Evolutionary conservation across 1,140 invertebrate genomes (phyloP).

Genomic region (Chironomus striatipennis): DNA sequence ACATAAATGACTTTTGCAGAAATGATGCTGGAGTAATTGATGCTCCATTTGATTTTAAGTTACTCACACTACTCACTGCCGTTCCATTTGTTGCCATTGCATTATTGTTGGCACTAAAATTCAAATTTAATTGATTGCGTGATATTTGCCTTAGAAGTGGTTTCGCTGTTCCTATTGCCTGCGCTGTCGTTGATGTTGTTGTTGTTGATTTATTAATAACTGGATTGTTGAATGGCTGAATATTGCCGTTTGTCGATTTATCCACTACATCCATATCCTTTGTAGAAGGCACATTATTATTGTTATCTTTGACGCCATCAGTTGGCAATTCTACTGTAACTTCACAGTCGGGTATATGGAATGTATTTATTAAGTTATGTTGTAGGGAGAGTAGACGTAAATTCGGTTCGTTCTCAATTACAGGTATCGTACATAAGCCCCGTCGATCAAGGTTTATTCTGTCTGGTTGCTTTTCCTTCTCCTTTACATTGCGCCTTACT

Average conservation of each 20-base stretch:
- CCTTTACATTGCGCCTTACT: slow-evolving; percentile 53
- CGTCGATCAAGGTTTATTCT: slow-evolving; percentile 66
- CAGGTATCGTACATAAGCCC: slow-evolving; percentile 65
- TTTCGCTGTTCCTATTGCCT: background rate
- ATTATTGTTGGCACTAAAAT: slow-evolving; percentile 21
- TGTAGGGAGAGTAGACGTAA: slow-evolving; percentile 78
- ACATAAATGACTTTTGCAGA: slow-evolving; percentile 20
- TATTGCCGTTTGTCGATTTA: background rate
- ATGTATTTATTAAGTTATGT: slow-evolving; percentile 76
- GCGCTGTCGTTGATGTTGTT: background rate
- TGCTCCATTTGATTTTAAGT: background rate
- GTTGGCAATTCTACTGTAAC: background rate
- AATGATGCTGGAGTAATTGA: background rate
- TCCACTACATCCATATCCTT: background rate
- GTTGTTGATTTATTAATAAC: slow-evolving; percentile 10
- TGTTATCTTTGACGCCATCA: slow-evolving; percentile 16
- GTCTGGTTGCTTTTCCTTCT: slow-evolving; percentile 66
- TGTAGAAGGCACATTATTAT: background rate
- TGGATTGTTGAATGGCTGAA: background rate
- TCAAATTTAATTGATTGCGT: background rate
- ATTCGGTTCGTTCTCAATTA: slow-evolving; percentile 67
- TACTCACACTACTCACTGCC: background rate
- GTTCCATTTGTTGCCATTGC: background rate
- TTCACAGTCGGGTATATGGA: slow-evolving; percentile 41
- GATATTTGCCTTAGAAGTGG: background rate